These are phyloP conservation scores for Pedetes capensis DNA, from an alignment of 2,113 vertebrate genomes.

Conservation along the genomic window DNA sequence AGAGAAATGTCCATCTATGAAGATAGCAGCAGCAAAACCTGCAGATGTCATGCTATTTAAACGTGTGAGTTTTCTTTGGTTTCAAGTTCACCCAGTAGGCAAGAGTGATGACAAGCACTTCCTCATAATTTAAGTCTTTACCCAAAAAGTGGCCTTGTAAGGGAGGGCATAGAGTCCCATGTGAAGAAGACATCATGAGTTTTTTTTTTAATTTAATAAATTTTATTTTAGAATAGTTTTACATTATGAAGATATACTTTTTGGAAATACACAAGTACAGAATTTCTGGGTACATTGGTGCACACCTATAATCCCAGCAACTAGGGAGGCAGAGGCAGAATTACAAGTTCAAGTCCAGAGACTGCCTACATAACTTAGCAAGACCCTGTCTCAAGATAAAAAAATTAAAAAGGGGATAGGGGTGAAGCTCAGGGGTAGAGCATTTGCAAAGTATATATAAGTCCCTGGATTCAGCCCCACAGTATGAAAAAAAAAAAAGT, in stretches of 20 bases:
- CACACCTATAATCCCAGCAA: no score
- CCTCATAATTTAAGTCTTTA: not conserved
- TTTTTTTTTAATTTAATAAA: not conserved
- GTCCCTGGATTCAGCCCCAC: no score
- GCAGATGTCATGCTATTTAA: not conserved
- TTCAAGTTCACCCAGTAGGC: not conserved
- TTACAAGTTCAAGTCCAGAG: no score
- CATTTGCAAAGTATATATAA: no score
- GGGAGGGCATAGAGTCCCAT: fast-evolving
- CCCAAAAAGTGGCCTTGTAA: not conserved
- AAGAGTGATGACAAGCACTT: not conserved
- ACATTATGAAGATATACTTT: not conserved
- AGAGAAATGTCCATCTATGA: not conserved
- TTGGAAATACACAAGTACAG: not conserved
- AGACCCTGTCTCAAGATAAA: no score
- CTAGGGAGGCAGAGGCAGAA: no score
- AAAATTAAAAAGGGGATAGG: no score
- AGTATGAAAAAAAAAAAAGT: no score
- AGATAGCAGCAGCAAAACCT: not conserved
- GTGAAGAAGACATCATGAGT: not conserved
- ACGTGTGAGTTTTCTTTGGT: not conserved
- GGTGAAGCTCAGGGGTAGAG: no score
- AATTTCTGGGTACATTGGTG: no score
- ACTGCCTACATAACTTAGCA: no score
- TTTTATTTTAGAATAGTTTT: not conserved